These are phyloP conservation scores for Lagopus leucura DNA, from an alignment of 2,113 vertebrate species.

Conservation along the genomic window DNA sequence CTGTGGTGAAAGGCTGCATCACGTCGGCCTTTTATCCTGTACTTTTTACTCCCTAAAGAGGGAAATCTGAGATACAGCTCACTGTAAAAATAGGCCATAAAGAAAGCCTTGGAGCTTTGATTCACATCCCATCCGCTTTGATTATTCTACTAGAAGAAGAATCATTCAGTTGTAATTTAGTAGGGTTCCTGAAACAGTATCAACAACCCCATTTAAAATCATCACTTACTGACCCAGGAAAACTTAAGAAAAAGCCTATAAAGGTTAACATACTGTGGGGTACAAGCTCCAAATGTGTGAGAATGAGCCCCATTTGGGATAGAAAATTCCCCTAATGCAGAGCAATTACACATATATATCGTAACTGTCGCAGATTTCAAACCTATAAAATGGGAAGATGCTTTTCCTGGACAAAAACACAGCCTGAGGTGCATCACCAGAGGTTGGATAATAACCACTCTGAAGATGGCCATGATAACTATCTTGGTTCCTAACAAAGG, in stretches of 20 bases:
- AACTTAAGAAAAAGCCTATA: slow-evolving; percentile 40
- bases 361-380: not conserved
- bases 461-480: not conserved
- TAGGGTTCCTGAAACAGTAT: slow-evolving; percentile 32
- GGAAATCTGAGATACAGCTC: not conserved
- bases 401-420: slow-evolving; percentile 15
- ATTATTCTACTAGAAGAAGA: slow-evolving; percentile 32
- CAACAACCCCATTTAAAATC: slow-evolving; percentile 49
- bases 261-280: slow-evolving; percentile 52
- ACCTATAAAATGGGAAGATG: not conserved
- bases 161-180: slow-evolving; percentile 51
- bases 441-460: not conserved
- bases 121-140: slow-evolving; percentile 10
- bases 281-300: slow-evolving; percentile 35
- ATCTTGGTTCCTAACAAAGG: not conserved
- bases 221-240: slow-evolving; percentile 33
- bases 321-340: not conserved
- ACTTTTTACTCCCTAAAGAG: not conserved
- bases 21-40: not conserved
- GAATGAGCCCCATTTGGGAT: not conserved
- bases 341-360: slow-evolving; percentile 25
- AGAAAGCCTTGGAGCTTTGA: not conserved
- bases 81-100: not conserved
- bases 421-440: not conserved
- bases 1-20: not conserved